Evolutionary conservation across 1,140 invertebrate species (phyloP).

Genomic region (Saxidomus purpurata): DNA sequence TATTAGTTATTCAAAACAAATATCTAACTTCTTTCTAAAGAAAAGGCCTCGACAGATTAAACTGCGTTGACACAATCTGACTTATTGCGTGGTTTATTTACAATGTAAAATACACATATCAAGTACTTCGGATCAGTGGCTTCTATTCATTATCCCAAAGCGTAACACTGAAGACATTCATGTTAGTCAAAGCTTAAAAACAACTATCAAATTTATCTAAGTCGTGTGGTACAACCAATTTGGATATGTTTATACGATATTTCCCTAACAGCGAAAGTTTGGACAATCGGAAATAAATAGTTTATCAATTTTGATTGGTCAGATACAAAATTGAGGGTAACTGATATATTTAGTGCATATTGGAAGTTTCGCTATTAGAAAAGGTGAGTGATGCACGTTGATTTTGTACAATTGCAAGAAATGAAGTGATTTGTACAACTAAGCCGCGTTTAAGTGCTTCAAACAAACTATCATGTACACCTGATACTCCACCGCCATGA

Average conservation of each 20-base stretch:
- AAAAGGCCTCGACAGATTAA: background rate
- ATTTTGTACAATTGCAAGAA: too few species aligned
- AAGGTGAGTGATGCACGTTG: background rate
- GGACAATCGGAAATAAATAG: background rate
- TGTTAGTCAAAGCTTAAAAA: background rate
- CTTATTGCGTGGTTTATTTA: background rate
- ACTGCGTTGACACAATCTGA: conserved; percentile 1
- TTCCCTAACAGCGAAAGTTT: conserved; percentile 25
- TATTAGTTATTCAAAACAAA: background rate
- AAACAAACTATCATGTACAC: too few species aligned
- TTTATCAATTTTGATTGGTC: background rate
- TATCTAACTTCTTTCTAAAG: background rate
- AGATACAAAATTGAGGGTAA: background rate
- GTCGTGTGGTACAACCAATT: background rate
- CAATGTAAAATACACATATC: conserved; percentile 14
- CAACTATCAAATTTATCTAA: background rate
- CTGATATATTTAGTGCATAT: too few species aligned
- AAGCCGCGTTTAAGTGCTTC: too few species aligned
- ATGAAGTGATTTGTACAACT: too few species aligned
- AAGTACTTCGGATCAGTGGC: background rate
- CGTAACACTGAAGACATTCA: conserved; percentile 36
- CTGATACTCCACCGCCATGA: too few species aligned
- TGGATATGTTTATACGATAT: conserved; percentile 14
- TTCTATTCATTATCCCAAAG: conserved; percentile 5
- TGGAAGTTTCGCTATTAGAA: too few species aligned